Evolutionary conservation across 2,797 vertebrate species (phyloP), one percentile per base, ranked within the genome.

Genomic region (Anniella stebbinsi): DNA sequence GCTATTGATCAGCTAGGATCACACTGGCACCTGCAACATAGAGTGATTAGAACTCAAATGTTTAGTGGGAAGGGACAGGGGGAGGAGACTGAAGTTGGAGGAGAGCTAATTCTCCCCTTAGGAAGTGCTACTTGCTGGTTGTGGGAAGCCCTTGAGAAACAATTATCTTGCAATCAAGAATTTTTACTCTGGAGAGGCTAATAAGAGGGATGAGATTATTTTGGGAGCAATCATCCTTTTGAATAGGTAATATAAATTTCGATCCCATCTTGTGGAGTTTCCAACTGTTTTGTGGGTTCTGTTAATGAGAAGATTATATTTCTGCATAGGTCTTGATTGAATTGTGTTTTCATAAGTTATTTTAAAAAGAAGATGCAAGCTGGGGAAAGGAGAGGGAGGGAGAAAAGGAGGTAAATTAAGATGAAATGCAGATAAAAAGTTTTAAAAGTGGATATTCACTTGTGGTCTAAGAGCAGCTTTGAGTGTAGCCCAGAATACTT

Each of bases 301-400:
- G 60, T 83, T 87, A 77, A 90, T 70, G 80, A 90, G 85, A 87
- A 87, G 85, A 90, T 90, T 89, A 84, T 89, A 89, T 89, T 85
- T 89, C 48, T 77, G 78, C 38, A 57, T 25, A 41, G 45, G 63
- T 21, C 45, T 89, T 89, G 88, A 89, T 89, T 89, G 88, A 78
- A 85, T 36, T 38, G 66, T 54, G 48, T 84, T 84, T 85, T 57
- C 60, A 33, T 85, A 67, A 30, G 45, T 23, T 89, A 69, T n/a
- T 84, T 69, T 63, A 38, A 51, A 88, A 80, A 18, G 72, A 86
- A 63, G 73, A 4, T 28, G 54, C 17, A 66, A 76, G 17, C 48
- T 11, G 21, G 38, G 21, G 48, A 17, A 69, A 78, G 63, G 45
- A n/a, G 8, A 10, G n/a, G 36, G 38, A 69, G 30, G 11, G 13